phyloP scores from a whole-genome alignment of 2,113 vertebrate genomes.

The Percina caprodes region DNA sequence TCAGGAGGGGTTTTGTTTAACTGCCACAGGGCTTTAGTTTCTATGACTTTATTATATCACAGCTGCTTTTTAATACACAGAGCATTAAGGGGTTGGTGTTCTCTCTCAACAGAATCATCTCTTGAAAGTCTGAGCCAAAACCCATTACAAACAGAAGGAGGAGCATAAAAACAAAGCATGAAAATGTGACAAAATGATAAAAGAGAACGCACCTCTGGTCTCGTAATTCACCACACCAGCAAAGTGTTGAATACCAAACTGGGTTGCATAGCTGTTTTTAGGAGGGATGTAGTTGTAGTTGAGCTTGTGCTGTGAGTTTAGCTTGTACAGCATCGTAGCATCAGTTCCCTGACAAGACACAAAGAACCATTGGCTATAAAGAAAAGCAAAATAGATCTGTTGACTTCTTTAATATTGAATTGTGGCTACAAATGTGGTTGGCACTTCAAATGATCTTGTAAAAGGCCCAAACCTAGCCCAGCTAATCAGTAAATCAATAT shows the following conservation, averaged over 20 bases:
- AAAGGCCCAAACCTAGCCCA: background rate
- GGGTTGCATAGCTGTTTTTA: constrained; percentile 94
- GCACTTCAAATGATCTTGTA: background rate
- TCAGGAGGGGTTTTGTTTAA: background rate
- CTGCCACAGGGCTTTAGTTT: background rate
- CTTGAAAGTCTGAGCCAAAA: background rate
- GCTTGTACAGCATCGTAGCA: constrained; percentile 94
- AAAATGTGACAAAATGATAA: background rate
- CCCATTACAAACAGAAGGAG: background rate
- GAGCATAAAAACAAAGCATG: background rate
- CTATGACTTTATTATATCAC: background rate
- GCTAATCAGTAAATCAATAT: background rate
- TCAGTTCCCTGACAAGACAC: constrained; percentile 89
- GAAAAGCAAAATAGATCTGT: background rate
- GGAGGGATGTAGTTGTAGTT: constrained; percentile 95
- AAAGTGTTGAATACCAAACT: constrained; percentile 98
- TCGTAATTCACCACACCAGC: constrained; percentile 97
- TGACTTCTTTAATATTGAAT: background rate
- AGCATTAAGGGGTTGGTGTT: background rate
- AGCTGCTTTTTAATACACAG: too few species aligned
- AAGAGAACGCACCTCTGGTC: constrained; percentile 85
- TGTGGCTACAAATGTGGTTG: background rate
- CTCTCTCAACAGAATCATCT: background rate
- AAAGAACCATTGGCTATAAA: background rate
- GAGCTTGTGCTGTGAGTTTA: constrained; percentile 97